These are phyloP conservation scores for Halictus ligatus DNA, from an alignment of 2,888 invertebrate species.

Conservation along the genomic window DNA sequence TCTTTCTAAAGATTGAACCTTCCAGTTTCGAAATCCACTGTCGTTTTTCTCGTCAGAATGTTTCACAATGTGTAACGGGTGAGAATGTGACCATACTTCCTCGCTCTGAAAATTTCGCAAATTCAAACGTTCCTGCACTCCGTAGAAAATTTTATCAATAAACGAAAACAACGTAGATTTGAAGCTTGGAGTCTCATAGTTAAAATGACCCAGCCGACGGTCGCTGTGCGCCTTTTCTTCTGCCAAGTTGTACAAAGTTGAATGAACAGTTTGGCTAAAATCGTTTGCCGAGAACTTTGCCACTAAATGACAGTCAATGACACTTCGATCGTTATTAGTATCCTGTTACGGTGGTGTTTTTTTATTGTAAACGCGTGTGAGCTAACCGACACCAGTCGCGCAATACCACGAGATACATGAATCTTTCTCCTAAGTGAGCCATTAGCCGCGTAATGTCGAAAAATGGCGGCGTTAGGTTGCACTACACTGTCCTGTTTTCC, in stretches of 20 bases:
- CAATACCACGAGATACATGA: neutral
- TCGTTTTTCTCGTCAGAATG: too few relatives aligned
- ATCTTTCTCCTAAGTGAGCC: neutral
- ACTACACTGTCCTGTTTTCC: too few relatives aligned
- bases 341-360: neutral
- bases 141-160: neutral
- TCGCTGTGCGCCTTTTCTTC: too few relatives aligned
- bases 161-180: neutral
- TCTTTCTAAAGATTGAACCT: neutral
- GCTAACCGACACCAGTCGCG: neutral
- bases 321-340: conserved; percentile 6
- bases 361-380: neutral
- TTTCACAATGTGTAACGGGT: too few relatives aligned
- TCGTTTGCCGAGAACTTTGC: neutral
- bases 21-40: neutral
- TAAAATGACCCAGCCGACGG: too few relatives aligned
- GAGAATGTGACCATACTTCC: too few relatives aligned
- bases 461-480: neutral
- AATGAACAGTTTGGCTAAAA: neutral
- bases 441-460: neutral
- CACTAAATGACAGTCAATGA: conserved; percentile 12
- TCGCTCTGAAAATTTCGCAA: neutral
- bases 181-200: neutral
- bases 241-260: neutral
- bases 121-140: too few relatives aligned